A percentile compares a stretch with the other conserved stretches of the same genome.
Conservation (phyloP, 2,113 vertebrate genomes). For the Helogale parvula region DNA sequence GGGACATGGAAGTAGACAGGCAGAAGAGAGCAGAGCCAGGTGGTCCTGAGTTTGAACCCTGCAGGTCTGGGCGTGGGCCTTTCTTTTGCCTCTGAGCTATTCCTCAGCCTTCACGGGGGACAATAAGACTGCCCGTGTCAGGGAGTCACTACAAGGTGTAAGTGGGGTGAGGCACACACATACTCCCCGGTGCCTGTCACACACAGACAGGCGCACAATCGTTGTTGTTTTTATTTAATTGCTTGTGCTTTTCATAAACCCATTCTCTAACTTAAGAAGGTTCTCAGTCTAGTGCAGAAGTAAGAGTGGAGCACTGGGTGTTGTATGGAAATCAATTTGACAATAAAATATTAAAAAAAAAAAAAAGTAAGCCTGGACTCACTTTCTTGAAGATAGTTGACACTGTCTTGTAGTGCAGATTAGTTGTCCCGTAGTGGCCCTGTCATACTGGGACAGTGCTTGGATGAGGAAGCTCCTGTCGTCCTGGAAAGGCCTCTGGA, state of each 20-base stretch:
- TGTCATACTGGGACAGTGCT: background rate
- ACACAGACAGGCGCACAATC: accelerated
- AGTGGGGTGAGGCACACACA: background rate
- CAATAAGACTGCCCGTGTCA: accelerated
- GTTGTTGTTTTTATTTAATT: background rate
- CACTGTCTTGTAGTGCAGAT: too few relatives aligned
- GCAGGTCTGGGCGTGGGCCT: accelerated
- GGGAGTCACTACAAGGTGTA: background rate
- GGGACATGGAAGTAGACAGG: accelerated
- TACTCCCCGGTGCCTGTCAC: too few relatives aligned
- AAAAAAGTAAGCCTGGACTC: background rate
- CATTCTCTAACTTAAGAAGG: background rate
- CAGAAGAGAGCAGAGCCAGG: background rate
- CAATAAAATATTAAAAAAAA: too few relatives aligned
- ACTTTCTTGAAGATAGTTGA: background rate
- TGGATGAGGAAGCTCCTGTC: background rate
- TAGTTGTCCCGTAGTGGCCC: background rate
- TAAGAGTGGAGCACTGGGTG: background rate
- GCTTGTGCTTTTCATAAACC: background rate
- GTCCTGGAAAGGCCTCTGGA: background rate
- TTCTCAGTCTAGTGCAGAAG: background rate
- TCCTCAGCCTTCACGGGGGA: background rate
- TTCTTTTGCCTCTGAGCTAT: background rate
- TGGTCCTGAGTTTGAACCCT: background rate
- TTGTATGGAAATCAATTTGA: too few relatives aligned